phyloP scores from a whole-genome alignment of 1,140 invertebrate species.

The Pygmarrhopalites habei region DNA sequence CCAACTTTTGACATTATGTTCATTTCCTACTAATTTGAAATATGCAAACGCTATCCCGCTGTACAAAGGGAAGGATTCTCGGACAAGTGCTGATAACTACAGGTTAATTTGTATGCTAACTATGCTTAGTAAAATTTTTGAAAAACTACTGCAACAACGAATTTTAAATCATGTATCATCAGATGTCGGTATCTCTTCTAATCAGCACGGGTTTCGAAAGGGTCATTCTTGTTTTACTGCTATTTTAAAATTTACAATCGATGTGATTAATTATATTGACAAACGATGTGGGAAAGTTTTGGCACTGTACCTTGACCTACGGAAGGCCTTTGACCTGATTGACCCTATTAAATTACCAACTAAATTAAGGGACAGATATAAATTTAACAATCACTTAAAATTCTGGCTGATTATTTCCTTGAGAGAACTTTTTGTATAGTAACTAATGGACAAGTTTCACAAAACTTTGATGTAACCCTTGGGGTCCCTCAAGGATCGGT shows the following conservation, averaged over 20 bases:
- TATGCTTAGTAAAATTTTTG: neutral
- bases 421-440: neutral
- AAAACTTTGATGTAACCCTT: neutral
- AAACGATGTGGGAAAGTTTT: constrained; percentile 4
- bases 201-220: constrained; percentile 8
- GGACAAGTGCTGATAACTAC: neutral
- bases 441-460: neutral
- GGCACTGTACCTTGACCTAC: constrained; percentile 16
- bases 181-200: neutral
- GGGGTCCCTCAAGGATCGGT: neutral
- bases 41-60: constrained; percentile 1
- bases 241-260: neutral
- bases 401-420: neutral
- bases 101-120: neutral
- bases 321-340: constrained; percentile 16
- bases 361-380: neutral
- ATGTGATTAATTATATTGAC: neutral
- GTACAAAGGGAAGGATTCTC: constrained; percentile 11
- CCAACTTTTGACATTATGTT: neutral
- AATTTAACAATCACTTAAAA: neutral
- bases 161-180: neutral
- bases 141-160: neutral
- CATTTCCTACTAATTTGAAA: constrained; percentile 5
- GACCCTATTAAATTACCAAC: neutral
- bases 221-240: constrained; percentile 8